Conservation (phyloP, 2,113 vertebrate species). For the Barbus barbus region DNA sequence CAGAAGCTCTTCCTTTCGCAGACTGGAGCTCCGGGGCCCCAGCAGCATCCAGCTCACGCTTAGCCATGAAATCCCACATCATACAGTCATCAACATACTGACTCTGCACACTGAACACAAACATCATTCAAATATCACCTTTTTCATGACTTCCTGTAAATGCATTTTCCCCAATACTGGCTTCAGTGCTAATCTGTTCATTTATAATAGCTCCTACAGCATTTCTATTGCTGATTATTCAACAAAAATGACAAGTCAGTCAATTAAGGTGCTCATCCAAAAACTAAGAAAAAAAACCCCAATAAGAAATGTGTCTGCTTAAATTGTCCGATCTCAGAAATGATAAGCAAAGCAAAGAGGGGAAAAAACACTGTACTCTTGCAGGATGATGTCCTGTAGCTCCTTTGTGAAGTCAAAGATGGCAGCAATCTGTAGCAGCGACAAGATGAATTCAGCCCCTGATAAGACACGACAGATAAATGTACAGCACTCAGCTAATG, state of each 20-base stretch:
- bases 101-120: conserved; percentile 79
- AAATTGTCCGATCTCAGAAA: neutral
- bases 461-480: conserved; percentile 3
- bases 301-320: too few relatives aligned
- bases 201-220: neutral
- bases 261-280: neutral
- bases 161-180: neutral
- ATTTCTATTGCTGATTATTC: neutral
- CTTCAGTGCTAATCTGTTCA: neutral
- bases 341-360: neutral
- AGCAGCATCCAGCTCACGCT: conserved; percentile 79
- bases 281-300: neutral
- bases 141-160: neutral
- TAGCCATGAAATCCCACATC: conserved; percentile 92
- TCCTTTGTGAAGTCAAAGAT: conserved; percentile 91
- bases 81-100: conserved; percentile 78
- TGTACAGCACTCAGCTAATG: neutral
- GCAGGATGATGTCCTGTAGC: conserved; percentile 85
- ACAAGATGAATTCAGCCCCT: conserved; percentile 89
- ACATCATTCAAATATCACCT: neutral
- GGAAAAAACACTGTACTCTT: conserved; percentile 77
- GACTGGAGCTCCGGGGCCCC: conserved; percentile 64
- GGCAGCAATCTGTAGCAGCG: conserved; percentile 83
- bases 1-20: conserved; percentile 77
- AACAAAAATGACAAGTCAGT: neutral